phyloP scores from a whole-genome alignment of 2,888 invertebrate genomes.

The Nineta flava region DNA sequence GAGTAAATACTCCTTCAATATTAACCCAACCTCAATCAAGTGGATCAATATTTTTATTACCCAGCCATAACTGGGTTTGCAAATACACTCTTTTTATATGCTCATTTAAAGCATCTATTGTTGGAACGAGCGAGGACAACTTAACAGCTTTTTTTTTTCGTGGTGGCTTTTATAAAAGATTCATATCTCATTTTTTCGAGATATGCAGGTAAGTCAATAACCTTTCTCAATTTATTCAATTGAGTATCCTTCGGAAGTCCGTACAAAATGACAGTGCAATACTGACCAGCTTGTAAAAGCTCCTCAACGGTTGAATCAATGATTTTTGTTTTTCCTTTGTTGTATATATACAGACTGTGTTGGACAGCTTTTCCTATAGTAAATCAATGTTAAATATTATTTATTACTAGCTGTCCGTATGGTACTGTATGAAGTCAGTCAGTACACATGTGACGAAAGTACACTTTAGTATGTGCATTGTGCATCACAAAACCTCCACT shows the following conservation, averaged over 20 bases:
- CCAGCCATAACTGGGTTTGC: conserved; percentile 9
- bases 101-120: conserved; percentile 8
- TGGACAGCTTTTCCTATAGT: too few relatives aligned
- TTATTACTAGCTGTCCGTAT: too few relatives aligned
- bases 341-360: too few relatives aligned
- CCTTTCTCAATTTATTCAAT: not conserved
- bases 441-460: too few relatives aligned
- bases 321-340: too few relatives aligned
- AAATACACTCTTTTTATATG: conserved; percentile 6
- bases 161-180: conserved; percentile 6
- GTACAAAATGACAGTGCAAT: not conserved
- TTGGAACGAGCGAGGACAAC: conserved; percentile 7
- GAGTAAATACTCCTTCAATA: not conserved
- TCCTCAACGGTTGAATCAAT: not conserved
- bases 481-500: too few relatives aligned
- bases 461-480: too few relatives aligned
- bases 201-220: not conserved
- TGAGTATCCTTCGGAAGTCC: not conserved
- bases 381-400: too few relatives aligned
- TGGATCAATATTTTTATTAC: conserved; percentile 6
- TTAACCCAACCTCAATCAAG: conserved; percentile 8
- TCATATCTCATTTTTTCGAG: conserved; percentile 7
- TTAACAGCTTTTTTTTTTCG: conserved; percentile 8
- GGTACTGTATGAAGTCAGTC: too few relatives aligned
- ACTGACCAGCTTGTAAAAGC: not conserved